phyloP scores from a whole-genome alignment of 1,140 invertebrate genomes.

The Drosophila cardini region DNA sequence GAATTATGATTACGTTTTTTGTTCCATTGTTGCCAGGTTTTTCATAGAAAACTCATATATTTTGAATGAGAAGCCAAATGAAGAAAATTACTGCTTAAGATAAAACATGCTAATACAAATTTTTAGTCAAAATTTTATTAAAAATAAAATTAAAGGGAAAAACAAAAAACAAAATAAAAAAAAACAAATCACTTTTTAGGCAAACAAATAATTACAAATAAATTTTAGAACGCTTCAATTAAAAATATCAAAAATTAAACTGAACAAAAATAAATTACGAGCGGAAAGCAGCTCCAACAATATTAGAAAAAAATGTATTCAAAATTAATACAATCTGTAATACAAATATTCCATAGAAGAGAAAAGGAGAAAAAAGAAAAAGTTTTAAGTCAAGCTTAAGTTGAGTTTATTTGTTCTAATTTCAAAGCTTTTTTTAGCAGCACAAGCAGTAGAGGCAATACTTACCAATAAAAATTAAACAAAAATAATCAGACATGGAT shows the following conservation, averaged over 20 bases:
- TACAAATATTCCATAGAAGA: neutral
- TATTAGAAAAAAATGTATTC: neutral
- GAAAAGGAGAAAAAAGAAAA: neutral
- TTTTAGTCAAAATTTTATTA: constrained; percentile 77
- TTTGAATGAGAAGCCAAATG: constrained; percentile 19
- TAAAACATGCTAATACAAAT: constrained; percentile 71
- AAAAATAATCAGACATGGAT: neutral
- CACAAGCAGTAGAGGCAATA: constrained; percentile 47
- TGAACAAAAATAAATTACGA: constrained; percentile 2
- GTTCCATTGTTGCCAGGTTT: constrained; percentile 46
- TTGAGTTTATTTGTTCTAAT: constrained; percentile 35
- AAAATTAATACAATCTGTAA: neutral
- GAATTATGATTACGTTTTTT: constrained; percentile 44
- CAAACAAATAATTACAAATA: constrained; percentile 11
- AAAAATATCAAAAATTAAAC: constrained; percentile 9
- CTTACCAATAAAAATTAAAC: neutral
- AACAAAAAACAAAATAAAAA: constrained; percentile 14
- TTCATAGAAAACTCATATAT: constrained; percentile 6
- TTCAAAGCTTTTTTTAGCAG: constrained; percentile 29
- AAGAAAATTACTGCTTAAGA: constrained; percentile 48
- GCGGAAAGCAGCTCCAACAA: neutral
- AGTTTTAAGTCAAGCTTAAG: constrained; percentile 34
- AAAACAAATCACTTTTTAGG: constrained; percentile 20
- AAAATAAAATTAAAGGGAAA: constrained; percentile 45
- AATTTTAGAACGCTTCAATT: constrained; percentile 20